Conservation (phyloP, 2,113 vertebrate species). For the Antechinus stuartii region DNA sequence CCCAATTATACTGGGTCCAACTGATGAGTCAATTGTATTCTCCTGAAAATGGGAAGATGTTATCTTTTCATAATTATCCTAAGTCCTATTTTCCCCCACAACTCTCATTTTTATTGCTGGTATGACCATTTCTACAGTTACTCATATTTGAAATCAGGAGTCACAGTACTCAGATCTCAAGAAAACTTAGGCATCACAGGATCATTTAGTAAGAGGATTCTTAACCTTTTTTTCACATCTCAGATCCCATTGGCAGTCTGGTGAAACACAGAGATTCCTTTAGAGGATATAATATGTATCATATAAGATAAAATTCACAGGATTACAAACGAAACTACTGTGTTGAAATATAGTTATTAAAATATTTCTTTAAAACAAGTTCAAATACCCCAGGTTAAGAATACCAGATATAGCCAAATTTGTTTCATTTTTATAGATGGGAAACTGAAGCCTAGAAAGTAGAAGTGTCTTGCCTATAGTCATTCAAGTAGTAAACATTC, state of each 20-base stretch:
- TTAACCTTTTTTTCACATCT: neutral
- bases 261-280: neutral
- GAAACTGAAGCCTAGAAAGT: neutral
- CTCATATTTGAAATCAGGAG: neutral
- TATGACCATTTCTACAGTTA: neutral
- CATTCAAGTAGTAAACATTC: neutral
- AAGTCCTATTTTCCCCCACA: neutral
- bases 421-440: neutral
- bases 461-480: neutral
- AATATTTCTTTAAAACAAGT: neutral
- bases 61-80: neutral
- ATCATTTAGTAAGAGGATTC: neutral
- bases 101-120: neutral
- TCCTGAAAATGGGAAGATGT: neutral
- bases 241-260: neutral
- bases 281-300: neutral
- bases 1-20: neutral
- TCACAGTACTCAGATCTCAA: neutral
- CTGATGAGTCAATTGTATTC: neutral
- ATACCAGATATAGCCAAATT: neutral
- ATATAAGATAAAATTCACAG: neutral
- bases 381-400: neutral
- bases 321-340: neutral
- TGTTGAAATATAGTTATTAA: neutral
- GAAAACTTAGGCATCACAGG: neutral